Evolutionary conservation across 2,113 vertebrate species (phyloP).

Genomic region (Cnemophilus loriae): DNA sequence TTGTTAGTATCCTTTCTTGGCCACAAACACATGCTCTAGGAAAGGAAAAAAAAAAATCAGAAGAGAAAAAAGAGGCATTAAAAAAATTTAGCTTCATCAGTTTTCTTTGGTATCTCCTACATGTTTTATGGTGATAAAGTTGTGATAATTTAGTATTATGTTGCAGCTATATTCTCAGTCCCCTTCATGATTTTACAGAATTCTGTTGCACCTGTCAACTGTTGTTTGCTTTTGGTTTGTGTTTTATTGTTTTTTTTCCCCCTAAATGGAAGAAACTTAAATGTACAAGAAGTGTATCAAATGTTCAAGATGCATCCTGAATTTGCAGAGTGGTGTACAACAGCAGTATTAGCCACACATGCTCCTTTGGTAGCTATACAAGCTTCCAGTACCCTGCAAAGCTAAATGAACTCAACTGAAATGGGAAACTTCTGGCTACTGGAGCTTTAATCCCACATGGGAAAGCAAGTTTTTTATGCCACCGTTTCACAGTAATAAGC

Average conservation of each 20-base stretch:
- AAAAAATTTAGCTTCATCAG: background rate
- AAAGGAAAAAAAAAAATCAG: background rate
- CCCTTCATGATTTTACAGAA: background rate
- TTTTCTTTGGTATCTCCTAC: background rate
- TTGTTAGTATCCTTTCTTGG: background rate
- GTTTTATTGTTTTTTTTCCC: background rate
- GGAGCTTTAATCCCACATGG: background rate
- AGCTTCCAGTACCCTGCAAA: background rate
- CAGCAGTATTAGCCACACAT: background rate
- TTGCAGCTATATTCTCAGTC: background rate
- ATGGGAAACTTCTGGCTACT: background rate
- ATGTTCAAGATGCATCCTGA: background rate
- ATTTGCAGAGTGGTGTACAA: background rate
- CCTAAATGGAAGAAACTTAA: background rate
- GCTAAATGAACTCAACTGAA: background rate
- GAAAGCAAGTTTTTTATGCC: background rate
- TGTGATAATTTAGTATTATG: background rate
- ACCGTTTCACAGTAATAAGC: background rate
- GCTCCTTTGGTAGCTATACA: background rate
- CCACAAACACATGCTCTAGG: background rate
- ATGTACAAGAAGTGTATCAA: background rate
- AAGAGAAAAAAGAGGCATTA: background rate
- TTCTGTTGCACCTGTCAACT: background rate
- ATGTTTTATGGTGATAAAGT: background rate
- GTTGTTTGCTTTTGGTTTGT: background rate